Percentiles rank a stretch among this genome's conserved stretches.
Conservation (phyloP, 2,797 vertebrate species). For the Zenarchopterus dispar region DNA sequence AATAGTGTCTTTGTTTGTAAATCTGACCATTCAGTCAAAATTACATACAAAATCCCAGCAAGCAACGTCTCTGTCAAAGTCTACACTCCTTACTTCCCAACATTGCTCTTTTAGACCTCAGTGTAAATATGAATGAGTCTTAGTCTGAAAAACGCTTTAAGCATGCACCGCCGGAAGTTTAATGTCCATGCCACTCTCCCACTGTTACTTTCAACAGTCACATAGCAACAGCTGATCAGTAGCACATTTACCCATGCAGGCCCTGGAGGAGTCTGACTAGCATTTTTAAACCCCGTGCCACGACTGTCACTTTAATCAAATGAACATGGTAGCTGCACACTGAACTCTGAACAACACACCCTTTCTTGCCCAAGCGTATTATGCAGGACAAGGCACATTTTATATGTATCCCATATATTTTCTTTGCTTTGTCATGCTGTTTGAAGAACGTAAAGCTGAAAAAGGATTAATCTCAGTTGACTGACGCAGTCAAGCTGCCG, state of each 20-base stretch:
- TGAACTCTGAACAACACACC: not conserved
- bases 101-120: conserved; percentile 4
- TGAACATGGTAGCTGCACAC: conserved; percentile 36
- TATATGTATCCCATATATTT: conserved; percentile 12
- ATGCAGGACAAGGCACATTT: conserved; percentile 11
- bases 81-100: not conserved
- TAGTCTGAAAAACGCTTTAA: conserved; percentile 33
- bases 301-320: conserved; percentile 67
- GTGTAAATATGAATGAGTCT: conserved; percentile 9
- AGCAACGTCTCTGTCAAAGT: not conserved
- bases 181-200: conserved; percentile 49
- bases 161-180: conserved; percentile 43
- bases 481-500: conserved; percentile 30
- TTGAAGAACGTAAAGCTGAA: conserved; percentile 37
- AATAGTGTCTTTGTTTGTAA: too few relatives aligned
- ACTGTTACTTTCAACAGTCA: conserved; percentile 44
- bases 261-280: conserved; percentile 62
- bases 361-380: conserved; percentile 22
- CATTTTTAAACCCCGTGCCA: conserved; percentile 58
- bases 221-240: conserved; percentile 66
- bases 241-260: conserved; percentile 47
- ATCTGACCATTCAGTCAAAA: too few relatives aligned
- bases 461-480: conserved; percentile 46
- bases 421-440: conserved; percentile 33
- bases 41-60: too few relatives aligned